Evolutionary conservation across 2,113 vertebrate species (phyloP).

Genomic region (Lynx canadensis): DNA sequence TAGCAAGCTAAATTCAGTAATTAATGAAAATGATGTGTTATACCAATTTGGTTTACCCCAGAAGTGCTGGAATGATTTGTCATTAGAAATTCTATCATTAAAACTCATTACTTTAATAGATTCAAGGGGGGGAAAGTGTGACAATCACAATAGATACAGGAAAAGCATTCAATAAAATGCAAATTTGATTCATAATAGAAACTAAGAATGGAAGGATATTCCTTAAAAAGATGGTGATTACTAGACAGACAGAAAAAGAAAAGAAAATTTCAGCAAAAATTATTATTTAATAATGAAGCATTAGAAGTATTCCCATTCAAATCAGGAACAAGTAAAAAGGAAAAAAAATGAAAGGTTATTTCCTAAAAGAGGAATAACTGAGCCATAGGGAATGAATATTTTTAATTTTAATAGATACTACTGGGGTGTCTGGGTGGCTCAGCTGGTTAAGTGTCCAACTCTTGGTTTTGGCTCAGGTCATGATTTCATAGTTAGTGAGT

Average conservation of each 20-base stretch:
- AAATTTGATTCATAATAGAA: background rate
- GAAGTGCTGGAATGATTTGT: background rate
- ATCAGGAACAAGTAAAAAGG: background rate
- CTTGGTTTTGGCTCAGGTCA: too few species aligned
- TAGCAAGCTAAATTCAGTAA: background rate
- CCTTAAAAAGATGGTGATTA: background rate
- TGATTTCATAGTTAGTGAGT: too few species aligned
- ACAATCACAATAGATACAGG: background rate
- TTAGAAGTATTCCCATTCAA: background rate
- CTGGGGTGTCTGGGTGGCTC: too few species aligned
- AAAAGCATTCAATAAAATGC: background rate
- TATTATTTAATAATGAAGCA: background rate
- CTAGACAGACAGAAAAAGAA: background rate
- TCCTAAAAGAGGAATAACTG: background rate
- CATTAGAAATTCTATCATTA: background rate
- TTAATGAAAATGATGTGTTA: background rate
- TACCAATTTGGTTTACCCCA: background rate
- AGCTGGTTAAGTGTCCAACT: too few species aligned
- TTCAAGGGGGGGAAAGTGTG: background rate
- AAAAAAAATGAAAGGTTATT: background rate
- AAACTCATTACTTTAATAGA: background rate
- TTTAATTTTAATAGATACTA: constrained; percentile 2
- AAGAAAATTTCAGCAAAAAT: background rate
- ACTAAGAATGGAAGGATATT: background rate
- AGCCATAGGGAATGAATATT: background rate